A percentile compares a stretch with the other conserved stretches of the same genome.
Evolutionary conservation across 2,113 vertebrate genomes (phyloP).

Genomic region (Rhinopithecus roxellana): DNA sequence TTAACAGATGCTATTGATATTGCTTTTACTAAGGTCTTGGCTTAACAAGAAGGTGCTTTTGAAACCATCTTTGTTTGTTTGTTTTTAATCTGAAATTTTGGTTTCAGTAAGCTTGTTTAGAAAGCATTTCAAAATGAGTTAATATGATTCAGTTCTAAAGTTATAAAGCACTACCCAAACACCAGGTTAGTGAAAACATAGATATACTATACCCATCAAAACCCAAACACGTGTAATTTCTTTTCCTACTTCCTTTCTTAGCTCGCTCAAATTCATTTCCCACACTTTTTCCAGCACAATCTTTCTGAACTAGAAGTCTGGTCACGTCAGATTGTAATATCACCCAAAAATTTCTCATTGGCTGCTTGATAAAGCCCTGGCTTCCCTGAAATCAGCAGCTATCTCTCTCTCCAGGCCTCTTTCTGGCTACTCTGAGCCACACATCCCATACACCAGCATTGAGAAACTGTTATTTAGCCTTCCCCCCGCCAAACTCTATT

Average conservation of each 20-base stretch:
- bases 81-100: not conserved
- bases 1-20: not conserved
- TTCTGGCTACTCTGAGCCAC: not conserved
- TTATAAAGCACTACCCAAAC: not conserved
- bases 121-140: not conserved
- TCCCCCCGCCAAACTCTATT: not conserved
- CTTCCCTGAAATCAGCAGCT: not conserved
- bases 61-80: no score
- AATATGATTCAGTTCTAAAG: not conserved
- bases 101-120: not conserved
- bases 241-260: not conserved
- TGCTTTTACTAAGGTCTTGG: not conserved
- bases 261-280: not conserved
- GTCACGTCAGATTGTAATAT: not conserved
- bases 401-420: not conserved
- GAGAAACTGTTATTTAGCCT: not conserved
- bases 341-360: no score
- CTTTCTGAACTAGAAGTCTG: not conserved
- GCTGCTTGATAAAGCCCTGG: not conserved
- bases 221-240: not conserved
- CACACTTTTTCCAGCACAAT: not conserved
- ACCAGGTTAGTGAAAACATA: not conserved
- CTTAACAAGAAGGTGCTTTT: not conserved
- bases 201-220: not conserved
- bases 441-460: fast-evolving